These are phyloP conservation scores for Siniperca chuatsi DNA, from an alignment of 2,113 vertebrate species.

Conservation along the genomic window DNA sequence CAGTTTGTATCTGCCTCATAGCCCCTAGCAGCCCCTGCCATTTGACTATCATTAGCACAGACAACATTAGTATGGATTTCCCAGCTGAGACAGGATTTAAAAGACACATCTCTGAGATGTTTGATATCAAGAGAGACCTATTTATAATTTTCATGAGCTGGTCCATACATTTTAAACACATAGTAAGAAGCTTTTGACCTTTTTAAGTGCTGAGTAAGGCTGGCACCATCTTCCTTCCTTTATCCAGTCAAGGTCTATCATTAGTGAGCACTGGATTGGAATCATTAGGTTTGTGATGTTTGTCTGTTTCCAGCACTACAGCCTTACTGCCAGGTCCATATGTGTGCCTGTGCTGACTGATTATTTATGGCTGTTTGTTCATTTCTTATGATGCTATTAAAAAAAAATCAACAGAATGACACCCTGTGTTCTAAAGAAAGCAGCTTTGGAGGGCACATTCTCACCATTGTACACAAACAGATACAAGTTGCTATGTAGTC, in stretches of 20 bases:
- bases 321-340: neutral
- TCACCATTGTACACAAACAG: neutral
- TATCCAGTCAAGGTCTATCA: constrained; percentile 27
- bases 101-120: constrained; percentile 34
- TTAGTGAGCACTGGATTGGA: constrained; percentile 4
- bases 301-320: neutral
- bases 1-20: constrained; percentile 3
- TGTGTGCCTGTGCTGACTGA: neutral
- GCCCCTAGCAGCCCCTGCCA: constrained; percentile 15
- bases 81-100: constrained; percentile 49
- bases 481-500: neutral
- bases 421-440: neutral
- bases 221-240: constrained; percentile 31
- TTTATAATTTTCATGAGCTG: constrained; percentile 49
- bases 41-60: constrained; percentile 46
- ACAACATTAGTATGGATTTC: constrained; percentile 55
- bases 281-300: constrained; percentile 19
- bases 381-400: neutral
- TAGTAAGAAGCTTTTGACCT: constrained; percentile 30
- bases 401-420: neutral
- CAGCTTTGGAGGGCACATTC: neutral
- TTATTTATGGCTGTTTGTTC: neutral
- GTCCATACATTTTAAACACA: constrained; percentile 51
- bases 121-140: constrained; percentile 40
- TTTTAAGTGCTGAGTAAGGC: constrained; percentile 29